Conservation (phyloP, 1,140 invertebrate species). For the Phymastichus coffea region DNA sequence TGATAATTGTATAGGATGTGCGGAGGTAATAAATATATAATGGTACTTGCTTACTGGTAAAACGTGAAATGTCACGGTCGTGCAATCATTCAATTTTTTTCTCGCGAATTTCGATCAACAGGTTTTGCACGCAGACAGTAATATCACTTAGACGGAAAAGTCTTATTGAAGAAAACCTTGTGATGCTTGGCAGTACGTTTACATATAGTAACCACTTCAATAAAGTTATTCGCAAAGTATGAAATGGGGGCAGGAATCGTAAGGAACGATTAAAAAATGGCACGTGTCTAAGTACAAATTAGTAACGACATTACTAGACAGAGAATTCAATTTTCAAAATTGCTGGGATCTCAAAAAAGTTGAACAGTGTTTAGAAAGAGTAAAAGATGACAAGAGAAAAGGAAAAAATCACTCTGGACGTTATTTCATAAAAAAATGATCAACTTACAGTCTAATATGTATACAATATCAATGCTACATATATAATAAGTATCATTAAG, state of each 20-base stretch:
- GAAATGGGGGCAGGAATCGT: no score
- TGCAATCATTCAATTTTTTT: slow-evolving; percentile 13
- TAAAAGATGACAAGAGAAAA: slow-evolving; percentile 38
- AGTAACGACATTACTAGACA: no score
- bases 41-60: not conserved
- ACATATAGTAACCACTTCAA: no score
- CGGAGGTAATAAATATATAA: slow-evolving; percentile 21
- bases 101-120: no score
- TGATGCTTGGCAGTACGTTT: no score
- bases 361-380: slow-evolving; percentile 47
- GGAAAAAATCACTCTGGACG: not conserved
- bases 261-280: no score
- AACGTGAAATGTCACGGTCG: not conserved
- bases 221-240: no score
- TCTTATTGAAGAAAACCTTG: no score
- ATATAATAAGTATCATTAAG: slow-evolving; percentile 8
- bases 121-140: no score
- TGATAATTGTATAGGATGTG: slow-evolving; percentile 3
- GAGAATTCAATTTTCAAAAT: no score
- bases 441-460: slow-evolving; percentile 13
- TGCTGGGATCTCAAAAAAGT: slow-evolving; percentile 35
- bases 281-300: no score
- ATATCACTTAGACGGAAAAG: no score
- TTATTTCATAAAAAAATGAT: slow-evolving; percentile 2
- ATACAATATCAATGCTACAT: slow-evolving; percentile 8